Conservation (phyloP, 53 echinoderm and acorn worm genomes). For the Antedon mediterranea region DNA sequence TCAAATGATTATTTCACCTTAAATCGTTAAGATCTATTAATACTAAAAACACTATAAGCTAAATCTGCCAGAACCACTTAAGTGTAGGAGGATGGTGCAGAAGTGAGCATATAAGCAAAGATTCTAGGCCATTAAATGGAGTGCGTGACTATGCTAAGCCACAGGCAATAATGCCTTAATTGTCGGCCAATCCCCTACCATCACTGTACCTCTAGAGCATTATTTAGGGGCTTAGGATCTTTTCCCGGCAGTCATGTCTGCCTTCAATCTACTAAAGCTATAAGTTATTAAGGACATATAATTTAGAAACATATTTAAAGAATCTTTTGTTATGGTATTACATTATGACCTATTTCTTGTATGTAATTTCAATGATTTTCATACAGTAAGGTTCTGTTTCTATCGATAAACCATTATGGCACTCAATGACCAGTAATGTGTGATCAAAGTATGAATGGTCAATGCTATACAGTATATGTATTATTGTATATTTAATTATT, state of each 20-base stretch:
- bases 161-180: not conserved
- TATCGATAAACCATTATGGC: too few species aligned
- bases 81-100: not conserved
- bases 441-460: too few species aligned
- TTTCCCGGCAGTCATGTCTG: not conserved
- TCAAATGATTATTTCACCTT: not conserved
- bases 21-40: not conserved
- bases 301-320: too few species aligned
- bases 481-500: too few species aligned
- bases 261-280: too few species aligned
- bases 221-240: not conserved
- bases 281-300: too few species aligned
- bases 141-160: not conserved
- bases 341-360: too few species aligned
- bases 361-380: too few species aligned
- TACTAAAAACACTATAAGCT: not conserved
- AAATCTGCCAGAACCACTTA: not conserved
- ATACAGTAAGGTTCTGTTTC: too few species aligned
- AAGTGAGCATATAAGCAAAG: not conserved
- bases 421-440: too few species aligned
- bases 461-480: too few species aligned
- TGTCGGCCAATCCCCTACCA: not conserved
- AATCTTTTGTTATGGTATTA: too few species aligned
- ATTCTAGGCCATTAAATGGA: not conserved
- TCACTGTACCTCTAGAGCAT: not conserved